Evolutionary conservation across 2,888 invertebrate genomes (phyloP).

Genomic region (Netelia melanura): DNA sequence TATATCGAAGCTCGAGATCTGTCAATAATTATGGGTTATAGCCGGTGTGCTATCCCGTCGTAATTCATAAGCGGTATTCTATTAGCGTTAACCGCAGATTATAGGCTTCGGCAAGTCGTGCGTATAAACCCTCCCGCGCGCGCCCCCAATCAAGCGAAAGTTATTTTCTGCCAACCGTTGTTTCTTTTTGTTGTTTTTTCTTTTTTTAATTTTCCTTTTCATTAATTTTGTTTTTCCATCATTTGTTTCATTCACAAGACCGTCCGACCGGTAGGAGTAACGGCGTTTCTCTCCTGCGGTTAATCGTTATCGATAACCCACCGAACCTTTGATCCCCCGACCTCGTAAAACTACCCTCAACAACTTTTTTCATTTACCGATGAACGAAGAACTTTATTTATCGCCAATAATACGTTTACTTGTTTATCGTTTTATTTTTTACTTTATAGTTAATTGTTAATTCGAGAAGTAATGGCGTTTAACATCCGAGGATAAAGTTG

Average conservation of each 20-base stretch:
- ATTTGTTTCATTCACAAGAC: slow-evolving; percentile 26
- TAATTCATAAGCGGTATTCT: slow-evolving; percentile 80
- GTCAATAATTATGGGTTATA: slow-evolving; percentile 78
- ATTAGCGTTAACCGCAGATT: slow-evolving; percentile 78
- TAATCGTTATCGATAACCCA: slow-evolving; percentile 56
- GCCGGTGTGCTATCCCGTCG: slow-evolving; percentile 71
- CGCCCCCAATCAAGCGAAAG: slow-evolving; percentile 52
- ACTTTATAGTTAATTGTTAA: slow-evolving; percentile 44
- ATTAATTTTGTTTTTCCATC: slow-evolving; percentile 2
- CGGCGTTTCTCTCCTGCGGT: slow-evolving; percentile 2
- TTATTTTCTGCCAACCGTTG: slow-evolving; percentile 45
- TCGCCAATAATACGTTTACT: slow-evolving; percentile 13
- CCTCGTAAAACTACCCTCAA: not conserved
- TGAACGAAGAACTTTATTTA: slow-evolving; percentile 44
- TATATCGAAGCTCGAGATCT: slow-evolving; percentile 74
- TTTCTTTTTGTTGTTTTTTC: not conserved
- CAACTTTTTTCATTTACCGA: slow-evolving; percentile 7
- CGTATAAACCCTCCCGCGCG: slow-evolving; percentile 67
- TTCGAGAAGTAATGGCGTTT: slow-evolving; percentile 16
- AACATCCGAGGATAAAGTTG: not conserved
- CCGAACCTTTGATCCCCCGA: slow-evolving; percentile 33
- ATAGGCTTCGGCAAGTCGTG: slow-evolving; percentile 70
- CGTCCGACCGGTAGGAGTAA: slow-evolving; percentile 41
- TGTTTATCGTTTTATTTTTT: not conserved
- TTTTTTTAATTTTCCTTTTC: not conserved